Evolutionary conservation across 2,113 vertebrate genomes (phyloP).

Genomic region (Dicrurus megarhynchus): DNA sequence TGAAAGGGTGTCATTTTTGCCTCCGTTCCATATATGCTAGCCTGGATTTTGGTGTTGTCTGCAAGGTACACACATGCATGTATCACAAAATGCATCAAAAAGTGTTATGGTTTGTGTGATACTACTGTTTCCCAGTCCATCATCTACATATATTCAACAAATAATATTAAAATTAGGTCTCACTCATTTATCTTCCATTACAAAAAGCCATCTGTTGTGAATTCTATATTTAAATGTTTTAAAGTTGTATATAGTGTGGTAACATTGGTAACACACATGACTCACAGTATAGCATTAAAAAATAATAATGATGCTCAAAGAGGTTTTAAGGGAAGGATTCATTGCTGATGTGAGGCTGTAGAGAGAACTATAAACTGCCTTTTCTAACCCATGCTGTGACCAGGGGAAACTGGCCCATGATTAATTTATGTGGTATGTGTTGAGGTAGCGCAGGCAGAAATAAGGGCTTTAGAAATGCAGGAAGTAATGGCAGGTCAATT

Average conservation of each 20-base stretch:
- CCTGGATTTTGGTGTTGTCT: background rate
- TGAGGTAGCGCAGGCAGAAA: background rate
- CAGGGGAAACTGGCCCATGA: background rate
- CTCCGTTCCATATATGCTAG: background rate
- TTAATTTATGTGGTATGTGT: background rate
- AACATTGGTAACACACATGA: background rate
- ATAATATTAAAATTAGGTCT: background rate
- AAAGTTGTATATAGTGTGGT: background rate
- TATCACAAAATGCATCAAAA: background rate
- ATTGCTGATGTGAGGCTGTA: background rate
- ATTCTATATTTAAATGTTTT: background rate
- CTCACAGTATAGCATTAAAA: background rate
- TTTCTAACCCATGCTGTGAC: accelerated
- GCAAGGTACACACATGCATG: background rate
- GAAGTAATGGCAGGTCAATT: background rate
- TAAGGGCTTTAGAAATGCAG: background rate
- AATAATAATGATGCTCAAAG: background rate
- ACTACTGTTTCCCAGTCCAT: background rate
- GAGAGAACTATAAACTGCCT: background rate
- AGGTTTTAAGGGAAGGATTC: background rate
- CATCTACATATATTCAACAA: background rate
- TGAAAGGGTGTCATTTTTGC: background rate
- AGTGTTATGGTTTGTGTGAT: background rate
- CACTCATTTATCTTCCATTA: background rate
- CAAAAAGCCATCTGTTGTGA: background rate